Evolutionary conservation across 2,797 vertebrate species (phyloP), one percentile per base, ranked within the genome.

Genomic region (Hipposideros larvatus): DNA sequence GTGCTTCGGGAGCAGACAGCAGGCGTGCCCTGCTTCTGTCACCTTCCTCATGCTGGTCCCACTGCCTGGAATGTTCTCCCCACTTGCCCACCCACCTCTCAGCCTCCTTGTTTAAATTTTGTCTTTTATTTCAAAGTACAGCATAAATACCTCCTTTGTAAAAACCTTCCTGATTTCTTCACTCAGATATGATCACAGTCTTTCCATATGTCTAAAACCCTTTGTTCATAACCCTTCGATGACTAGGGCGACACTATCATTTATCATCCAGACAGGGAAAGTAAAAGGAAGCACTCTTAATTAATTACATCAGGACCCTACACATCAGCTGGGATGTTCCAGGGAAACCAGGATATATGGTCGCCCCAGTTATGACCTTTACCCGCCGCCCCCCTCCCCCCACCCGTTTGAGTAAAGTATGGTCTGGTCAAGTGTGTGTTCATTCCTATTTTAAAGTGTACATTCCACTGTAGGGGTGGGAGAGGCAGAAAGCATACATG

Each of bases 111-210:
- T 86, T 95, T 94, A 73, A 85, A 57, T 70, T 63, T 86, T 63
- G 13, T 37, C 53, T 84, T 93, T 80, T 13, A 46, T 68, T 78
- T 93, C 19, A 63, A 65, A 84, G 34, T 11, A 48, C 13, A 61
- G 26, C 16, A 37, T 75, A 66, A 70, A 28, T 15, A n/a, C 3
- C n/a, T 88, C 26, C 75, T 82, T 88, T 55, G n/a, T 86, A 51
- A 65, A 93, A 65, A 91, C 46, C 31, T 89, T 87, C 43, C n/a
- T 87, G 59, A 59, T 73, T 96, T 89, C 55, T 41, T 79, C 31
- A 85, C 68, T 92, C 26, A 85, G 61, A 86, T 78, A 41, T 89
- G 46, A 55, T 84, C 41, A 57, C 43, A 70, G 1, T 46, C 86
- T 92, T 68, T 87, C 22, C 16, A 10, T 90, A 41, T 61, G 93